Base-by-base conservation (phyloP, 2,113 vertebrate species). In the Benitochromis conjunctus region DNA sequence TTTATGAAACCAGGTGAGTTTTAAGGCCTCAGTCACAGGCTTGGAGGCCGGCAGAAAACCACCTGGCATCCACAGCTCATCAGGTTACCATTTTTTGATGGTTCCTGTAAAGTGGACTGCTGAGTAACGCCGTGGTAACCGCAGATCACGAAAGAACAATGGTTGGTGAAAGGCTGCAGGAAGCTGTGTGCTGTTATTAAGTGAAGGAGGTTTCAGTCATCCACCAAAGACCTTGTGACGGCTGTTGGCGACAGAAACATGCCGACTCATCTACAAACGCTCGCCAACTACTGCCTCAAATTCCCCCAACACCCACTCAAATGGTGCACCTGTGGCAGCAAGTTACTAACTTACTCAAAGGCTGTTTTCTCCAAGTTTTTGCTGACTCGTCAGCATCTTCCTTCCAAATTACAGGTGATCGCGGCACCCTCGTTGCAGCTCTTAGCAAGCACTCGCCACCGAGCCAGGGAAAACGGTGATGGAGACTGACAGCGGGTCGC, bases 291-390 rank as follows among this genome's bases (percentile, higher is more conserved):
- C 46, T 48, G 5, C 12, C 13, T 48, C 29, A 16, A 31, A 26
- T 26, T 26, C 26, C 26, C 26, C 26, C 26, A 26, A 31, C 29
- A 4, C 29, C 29, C 4, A 1, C 29, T 5, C 29, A 31, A 31
- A 5, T 31, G 29, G 29, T 31, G 4, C 34, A 38, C 60, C 4
- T 64, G 31, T 64, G 18, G 36, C 18, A 36, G 36, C 31, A 62
- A n/a, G 31, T 36, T 36, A 36, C 1, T 62, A 62, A 62, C 9
- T 12, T 4, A 36, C 58, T 62, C 58, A 0, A 31, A 2, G 31
- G 18, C 18, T 62, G 58, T 36, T n/a, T 62, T 1, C 36, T 36
- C 31, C 0, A n/a, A 2, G 31, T 62, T 62, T 36, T 36, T 0
- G 60, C 60, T n/a, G 60, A 64, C n/a, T n/a, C 4, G 18, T 64